Evolutionary conservation across 2,888 invertebrate genomes (phyloP), one percentile per base, ranked within the genome.

Genomic region (Abrostola tripartita): DNA sequence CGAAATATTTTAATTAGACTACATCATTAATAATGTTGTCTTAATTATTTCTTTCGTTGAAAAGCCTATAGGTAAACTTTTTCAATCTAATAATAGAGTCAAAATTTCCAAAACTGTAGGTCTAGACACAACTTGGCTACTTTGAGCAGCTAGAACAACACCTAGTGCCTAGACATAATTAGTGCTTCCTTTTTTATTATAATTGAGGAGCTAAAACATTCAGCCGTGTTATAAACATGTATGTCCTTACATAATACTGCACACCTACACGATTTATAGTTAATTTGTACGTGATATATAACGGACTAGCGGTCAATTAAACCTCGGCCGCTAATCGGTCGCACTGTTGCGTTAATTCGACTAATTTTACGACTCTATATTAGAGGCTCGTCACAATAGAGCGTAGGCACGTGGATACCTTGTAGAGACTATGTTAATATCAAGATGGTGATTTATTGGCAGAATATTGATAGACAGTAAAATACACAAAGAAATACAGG

Each of bases 341-440:
- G 66, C 87, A 82, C 78, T 68, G 61, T 70, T 61, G 61, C 72
- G 87, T 84, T 86, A 88, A 87, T 83, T 82, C 70, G 64, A 82
- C 82, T 83, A 86, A 86, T 85, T 86, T 88, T 88, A 86, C 70
- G 78, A 76, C 81, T 52, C 69, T 70, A 52, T 74, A 74, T 79
- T 80, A 81, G 72, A 77, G 60, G 44, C 72, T 71, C 52, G 67
- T 68, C 64, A 68, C 11, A 59, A 56, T 61, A 56, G 67, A 67
- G 67, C 64, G 61, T 64, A 69, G 79, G 83, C 87, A 87, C 85
- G 85, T 86, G 85, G 75, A 41, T 10, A 5, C 44, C 10, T 7
- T 8, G 44, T 14, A 24, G 24, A 24, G 24, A 14, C 44, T 47
- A 14, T 24, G 24, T 24, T 41, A n/a, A 41, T 40, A 40, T 40